These are phyloP conservation scores for Selenia dentaria DNA, from an alignment of 2,888 invertebrate genomes.

Conservation along the genomic window DNA sequence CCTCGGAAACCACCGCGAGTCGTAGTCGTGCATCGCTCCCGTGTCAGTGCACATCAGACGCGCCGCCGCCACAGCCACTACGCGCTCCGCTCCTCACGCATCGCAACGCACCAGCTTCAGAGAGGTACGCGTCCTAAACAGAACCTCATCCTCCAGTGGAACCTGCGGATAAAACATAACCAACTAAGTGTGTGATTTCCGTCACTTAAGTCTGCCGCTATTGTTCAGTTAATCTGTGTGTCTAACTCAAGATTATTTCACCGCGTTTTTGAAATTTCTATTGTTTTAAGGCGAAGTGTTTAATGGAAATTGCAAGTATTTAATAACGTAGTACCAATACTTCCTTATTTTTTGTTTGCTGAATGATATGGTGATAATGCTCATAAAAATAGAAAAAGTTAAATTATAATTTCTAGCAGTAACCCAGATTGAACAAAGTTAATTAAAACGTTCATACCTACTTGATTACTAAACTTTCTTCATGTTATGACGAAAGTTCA, in stretches of 20 bases:
- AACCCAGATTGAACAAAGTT: too few relatives aligned
- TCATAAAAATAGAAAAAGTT: too few relatives aligned
- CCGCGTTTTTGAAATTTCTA: constrained; percentile 10
- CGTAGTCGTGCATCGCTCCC: constrained; percentile 55
- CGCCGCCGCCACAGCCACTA: constrained; percentile 22
- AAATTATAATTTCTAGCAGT: too few relatives aligned
- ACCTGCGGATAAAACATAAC: constrained; percentile 14
- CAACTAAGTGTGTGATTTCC: constrained; percentile 28
- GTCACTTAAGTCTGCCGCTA: constrained; percentile 13
- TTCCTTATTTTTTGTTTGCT: too few relatives aligned
- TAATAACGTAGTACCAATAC: too few relatives aligned
- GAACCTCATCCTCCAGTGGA: constrained; percentile 24
- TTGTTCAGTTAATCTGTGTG: constrained; percentile 19
- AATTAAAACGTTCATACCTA: too few relatives aligned
- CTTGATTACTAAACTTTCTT: too few relatives aligned
- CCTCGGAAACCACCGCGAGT: constrained; percentile 70
- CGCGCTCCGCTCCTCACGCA: constrained; percentile 31
- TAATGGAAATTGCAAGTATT: too few relatives aligned
- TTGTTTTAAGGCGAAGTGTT: too few relatives aligned
- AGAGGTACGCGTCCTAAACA: constrained; percentile 62
- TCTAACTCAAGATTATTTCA: constrained; percentile 12
- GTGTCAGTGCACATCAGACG: constrained; percentile 39
- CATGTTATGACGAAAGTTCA: too few relatives aligned
- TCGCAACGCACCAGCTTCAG: constrained; percentile 46
- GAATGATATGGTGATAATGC: too few relatives aligned